Evolutionary conservation across 2,888 invertebrate species (phyloP).

Genomic region (Drosophila gaucha): DNA sequence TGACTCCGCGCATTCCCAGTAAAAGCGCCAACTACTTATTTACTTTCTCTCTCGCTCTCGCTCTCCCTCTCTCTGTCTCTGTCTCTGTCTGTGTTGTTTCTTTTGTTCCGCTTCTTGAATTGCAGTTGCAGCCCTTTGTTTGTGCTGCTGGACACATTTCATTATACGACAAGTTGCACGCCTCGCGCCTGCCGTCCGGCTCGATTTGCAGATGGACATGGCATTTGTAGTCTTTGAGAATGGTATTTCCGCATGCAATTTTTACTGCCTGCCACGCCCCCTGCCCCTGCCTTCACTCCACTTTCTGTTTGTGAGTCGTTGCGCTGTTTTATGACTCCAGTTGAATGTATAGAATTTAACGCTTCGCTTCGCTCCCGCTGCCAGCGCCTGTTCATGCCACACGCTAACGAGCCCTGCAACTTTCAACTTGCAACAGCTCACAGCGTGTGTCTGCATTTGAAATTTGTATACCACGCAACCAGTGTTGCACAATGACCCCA

Average conservation of each 20-base stretch:
- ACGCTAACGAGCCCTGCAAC: constrained; percentile 37
- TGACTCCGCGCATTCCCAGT: constrained; percentile 55
- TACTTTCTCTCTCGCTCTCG: constrained; percentile 21
- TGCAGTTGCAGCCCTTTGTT: constrained; percentile 55
- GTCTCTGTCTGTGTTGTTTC: neutral
- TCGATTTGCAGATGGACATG: constrained; percentile 39
- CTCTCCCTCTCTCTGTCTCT: neutral
- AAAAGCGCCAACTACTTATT: constrained; percentile 67
- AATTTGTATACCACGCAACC: constrained; percentile 1
- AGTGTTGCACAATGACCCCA: neutral
- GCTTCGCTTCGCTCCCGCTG: constrained; percentile 54
- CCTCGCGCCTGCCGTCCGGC: constrained; percentile 31
- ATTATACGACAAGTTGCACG: constrained; percentile 55
- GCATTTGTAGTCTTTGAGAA: constrained; percentile 73
- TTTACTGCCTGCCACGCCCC: constrained; percentile 47
- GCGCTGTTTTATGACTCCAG: constrained; percentile 44
- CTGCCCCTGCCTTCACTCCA: neutral
- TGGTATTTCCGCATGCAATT: constrained; percentile 82
- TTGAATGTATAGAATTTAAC: constrained; percentile 76
- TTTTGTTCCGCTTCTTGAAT: constrained; percentile 11
- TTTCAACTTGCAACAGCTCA: constrained; percentile 16
- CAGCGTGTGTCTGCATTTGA: constrained; percentile 10
- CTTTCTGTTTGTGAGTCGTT: neutral
- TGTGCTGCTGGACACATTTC: constrained; percentile 73
- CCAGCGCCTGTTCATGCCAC: constrained; percentile 19